Evolutionary conservation across 2,113 vertebrate species (phyloP).

Genomic region (Lampris incognitus): DNA sequence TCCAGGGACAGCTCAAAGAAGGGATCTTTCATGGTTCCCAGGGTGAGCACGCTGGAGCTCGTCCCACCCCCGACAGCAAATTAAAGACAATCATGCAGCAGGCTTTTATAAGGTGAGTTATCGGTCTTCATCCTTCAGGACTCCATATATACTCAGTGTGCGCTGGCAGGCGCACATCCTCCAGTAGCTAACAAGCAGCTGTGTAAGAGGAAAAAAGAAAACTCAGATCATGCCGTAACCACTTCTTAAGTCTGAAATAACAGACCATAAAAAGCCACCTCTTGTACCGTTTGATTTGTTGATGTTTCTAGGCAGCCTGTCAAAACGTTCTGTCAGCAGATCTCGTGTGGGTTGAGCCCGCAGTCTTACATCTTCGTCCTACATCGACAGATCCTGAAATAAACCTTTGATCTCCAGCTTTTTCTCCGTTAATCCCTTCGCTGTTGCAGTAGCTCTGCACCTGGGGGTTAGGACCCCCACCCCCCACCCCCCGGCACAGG

Average conservation of each 20-base stretch:
- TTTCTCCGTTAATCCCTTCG: not conserved
- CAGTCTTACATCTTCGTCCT: conserved; percentile 12
- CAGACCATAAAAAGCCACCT: conserved; percentile 23
- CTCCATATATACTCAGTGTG: conserved; percentile 11
- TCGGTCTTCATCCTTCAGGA: conserved; percentile 45
- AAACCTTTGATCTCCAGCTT: conserved; percentile 22
- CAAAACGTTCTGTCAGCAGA: conserved; percentile 18
- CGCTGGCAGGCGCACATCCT: conserved; percentile 17
- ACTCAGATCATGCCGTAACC: conserved; percentile 24
- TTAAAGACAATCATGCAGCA: conserved; percentile 29
- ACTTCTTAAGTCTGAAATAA: conserved; percentile 55
- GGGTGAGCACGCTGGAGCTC: not conserved
- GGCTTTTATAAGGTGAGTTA: conserved; percentile 39
- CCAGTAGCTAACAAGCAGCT: conserved; percentile 44
- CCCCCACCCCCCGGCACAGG: too few relatives aligned
- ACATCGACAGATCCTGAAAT: not conserved
- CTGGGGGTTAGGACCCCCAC: too few relatives aligned
- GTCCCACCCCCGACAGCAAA: conserved; percentile 10
- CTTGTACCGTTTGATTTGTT: not conserved
- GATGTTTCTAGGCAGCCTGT: conserved; percentile 38
- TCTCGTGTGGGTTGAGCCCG: not conserved
- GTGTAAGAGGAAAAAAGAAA: not conserved
- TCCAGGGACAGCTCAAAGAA: conserved; percentile 1
- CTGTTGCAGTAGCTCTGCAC: too few relatives aligned
- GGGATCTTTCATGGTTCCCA: conserved; percentile 1